A percentile compares a stretch with the other conserved stretches of the same genome.
Evolutionary conservation across 2,797 vertebrate genomes (phyloP).

Genomic region (Telmatherina bonti): DNA sequence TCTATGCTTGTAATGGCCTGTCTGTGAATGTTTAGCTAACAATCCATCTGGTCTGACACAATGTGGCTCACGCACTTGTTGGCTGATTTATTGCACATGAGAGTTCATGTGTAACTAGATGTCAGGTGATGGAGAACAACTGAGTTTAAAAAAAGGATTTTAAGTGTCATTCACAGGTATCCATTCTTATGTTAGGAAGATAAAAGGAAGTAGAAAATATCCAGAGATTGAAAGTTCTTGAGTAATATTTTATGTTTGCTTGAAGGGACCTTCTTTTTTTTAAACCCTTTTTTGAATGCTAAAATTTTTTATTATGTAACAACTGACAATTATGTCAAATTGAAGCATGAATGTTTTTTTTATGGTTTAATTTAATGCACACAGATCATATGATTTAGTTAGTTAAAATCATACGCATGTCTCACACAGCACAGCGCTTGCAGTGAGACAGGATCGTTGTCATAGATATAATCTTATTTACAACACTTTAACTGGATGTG

Average conservation of each 20-base stretch:
- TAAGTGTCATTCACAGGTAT: not conserved
- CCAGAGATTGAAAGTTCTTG: not conserved
- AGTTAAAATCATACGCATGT: too few species aligned
- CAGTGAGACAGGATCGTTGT: too few species aligned
- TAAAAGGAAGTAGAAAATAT: not conserved
- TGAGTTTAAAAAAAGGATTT: not conserved
- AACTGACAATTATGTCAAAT: too few species aligned
- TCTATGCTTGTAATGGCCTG: slow-evolving; percentile 73
- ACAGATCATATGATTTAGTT: too few species aligned
- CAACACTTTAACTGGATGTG: too few species aligned
- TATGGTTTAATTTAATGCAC: too few species aligned
- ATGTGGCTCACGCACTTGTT: slow-evolving; percentile 54
- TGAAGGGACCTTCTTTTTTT: not conserved
- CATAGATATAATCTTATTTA: too few species aligned
- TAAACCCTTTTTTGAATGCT: too few species aligned
- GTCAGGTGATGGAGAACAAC: slow-evolving; percentile 22
- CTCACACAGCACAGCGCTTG: too few species aligned
- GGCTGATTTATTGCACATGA: slow-evolving; percentile 66
- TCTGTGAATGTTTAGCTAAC: slow-evolving; percentile 64
- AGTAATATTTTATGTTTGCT: not conserved
- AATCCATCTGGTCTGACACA: slow-evolving; percentile 69
- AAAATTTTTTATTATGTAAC: too few species aligned
- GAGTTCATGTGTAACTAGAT: slow-evolving; percentile 34
- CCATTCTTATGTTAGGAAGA: slow-evolving; percentile 8
- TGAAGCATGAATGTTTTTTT: too few species aligned